Evolutionary conservation across 53 echinoderm and acorn worm genomes (phyloP).

Genomic region (Henricia sp.): DNA sequence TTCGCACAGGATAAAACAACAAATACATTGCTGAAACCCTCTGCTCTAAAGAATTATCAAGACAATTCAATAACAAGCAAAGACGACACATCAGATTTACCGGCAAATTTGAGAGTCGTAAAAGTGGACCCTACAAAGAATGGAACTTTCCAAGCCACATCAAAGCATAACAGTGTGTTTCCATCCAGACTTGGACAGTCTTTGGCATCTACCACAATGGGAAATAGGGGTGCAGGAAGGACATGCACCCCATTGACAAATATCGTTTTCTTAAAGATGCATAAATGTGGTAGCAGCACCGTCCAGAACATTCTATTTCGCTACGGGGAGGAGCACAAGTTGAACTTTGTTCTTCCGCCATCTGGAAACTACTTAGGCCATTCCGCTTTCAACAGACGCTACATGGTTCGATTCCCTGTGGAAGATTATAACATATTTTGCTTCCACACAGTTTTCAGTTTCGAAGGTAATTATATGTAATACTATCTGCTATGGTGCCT

Average conservation of each 20-base stretch:
- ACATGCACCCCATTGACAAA: conserved; percentile 49
- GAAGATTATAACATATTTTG: conserved; percentile 84
- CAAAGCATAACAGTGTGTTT: no score
- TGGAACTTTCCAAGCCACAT: no score
- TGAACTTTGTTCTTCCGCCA: conserved; percentile 86
- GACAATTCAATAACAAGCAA: no score
- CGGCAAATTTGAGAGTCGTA: no score
- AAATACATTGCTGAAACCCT: no score
- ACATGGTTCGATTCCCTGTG: conserved; percentile 61
- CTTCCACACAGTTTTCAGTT: conserved; percentile 84
- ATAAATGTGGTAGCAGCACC: conserved; percentile 94
- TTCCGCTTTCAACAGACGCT: conserved; percentile 48
- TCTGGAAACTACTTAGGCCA: conserved; percentile 58
- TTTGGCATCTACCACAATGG: no score
- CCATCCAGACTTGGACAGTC: no score
- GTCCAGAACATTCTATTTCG: conserved; percentile 92
- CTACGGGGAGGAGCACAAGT: conserved; percentile 67
- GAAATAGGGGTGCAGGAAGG: no score
- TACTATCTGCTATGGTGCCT: neutral
- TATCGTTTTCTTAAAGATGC: conserved; percentile 92
- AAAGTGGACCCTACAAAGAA: no score
- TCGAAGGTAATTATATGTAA: conserved; percentile 62
- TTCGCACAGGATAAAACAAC: no score
- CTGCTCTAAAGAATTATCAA: no score
- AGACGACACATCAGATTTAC: no score